phyloP scores from a whole-genome alignment of 2,797 vertebrate species.

The Halcyon smyrnensis region DNA sequence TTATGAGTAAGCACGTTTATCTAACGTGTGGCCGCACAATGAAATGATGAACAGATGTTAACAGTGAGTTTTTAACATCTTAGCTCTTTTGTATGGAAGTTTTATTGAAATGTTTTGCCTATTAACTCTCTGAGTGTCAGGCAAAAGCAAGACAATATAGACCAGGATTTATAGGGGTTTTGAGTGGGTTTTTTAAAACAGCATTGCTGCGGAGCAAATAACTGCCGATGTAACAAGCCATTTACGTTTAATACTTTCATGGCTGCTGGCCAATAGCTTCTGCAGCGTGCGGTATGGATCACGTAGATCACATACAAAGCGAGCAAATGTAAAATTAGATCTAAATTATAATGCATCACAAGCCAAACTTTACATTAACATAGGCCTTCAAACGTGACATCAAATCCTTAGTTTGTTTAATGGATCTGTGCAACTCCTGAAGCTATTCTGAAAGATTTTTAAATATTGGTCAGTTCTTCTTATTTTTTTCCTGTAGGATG shows the following conservation, averaged over 20 bases:
- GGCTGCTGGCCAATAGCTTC: slow-evolving; percentile 51
- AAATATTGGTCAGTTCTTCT: background rate
- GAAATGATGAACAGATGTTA: slow-evolving; percentile 83
- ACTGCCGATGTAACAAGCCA: slow-evolving; percentile 20
- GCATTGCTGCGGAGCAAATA: slow-evolving; percentile 15
- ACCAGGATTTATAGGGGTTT: slow-evolving; percentile 54
- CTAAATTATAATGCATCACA: slow-evolving; percentile 35
- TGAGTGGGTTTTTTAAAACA: slow-evolving; percentile 47
- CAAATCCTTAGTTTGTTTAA: slow-evolving; percentile 29
- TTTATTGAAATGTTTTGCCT: slow-evolving; percentile 78
- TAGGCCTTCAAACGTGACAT: background rate
- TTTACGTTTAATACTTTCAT: slow-evolving; percentile 44
- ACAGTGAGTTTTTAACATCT: slow-evolving; percentile 77
- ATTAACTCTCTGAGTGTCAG: slow-evolving; percentile 73
- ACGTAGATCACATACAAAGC: slow-evolving; percentile 15
- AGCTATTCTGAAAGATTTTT: background rate
- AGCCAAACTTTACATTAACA: background rate
- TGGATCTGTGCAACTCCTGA: background rate
- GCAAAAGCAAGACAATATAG: slow-evolving; percentile 13
- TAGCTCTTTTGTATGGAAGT: slow-evolving; percentile 70
- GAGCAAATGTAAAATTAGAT: slow-evolving; percentile 28
- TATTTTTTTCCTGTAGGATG: background rate
- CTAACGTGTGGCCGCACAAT: slow-evolving; percentile 67
- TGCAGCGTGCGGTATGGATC: background rate
- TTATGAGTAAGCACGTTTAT: slow-evolving; percentile 73